Evolutionary conservation across 1,140 invertebrate genomes (phyloP), one percentile per base, ranked within the genome.

Genomic region (Diploscapter pachys): DNA sequence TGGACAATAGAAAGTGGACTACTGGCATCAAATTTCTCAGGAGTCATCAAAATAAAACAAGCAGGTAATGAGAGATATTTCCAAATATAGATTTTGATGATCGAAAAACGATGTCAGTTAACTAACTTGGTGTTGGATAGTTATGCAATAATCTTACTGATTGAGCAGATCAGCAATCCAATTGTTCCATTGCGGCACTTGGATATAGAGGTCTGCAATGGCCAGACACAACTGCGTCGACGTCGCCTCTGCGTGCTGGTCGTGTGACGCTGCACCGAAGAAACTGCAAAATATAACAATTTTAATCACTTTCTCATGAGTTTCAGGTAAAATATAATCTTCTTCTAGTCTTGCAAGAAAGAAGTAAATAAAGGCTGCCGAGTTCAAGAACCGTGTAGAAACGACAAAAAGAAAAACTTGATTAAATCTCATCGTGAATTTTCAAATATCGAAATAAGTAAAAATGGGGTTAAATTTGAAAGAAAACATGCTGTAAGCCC

Each of bases 141-240:
- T 75, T 50, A 52, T 69, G 50, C 80, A 78, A 31, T 80, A 62
- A 59, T 89, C 89, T 77, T 76, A 87, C 86, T 91, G 92, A 80
- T 91, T 90, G 64, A 98, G 90, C 69, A 98, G 87, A 86, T 96
- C 93, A 80, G 90, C 88, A 59, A 94, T 90, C 62, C 94, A 93
- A 82, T 92, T 91, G 82, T 92, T 91, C 96, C 96, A 99, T 2
- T 91, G 87, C 49, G 91, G 89, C 92, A 97, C 96, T 87, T 97
- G 92, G n/a, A 98, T 87, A 5, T 93, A 91, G 76, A 98, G 88
- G 87, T 98, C 95, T 50, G 94, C 93, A 52, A 98, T 85, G 8
- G 95, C 95, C 63, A 98, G 85, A 84, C 92, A 93, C 54, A 99
- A 88, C 90, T 92, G 86, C 70, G 88, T 86, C n/a, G 82, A 76